Conservation (phyloP, 2,888 invertebrate species). For the Epinotia nisella region DNA sequence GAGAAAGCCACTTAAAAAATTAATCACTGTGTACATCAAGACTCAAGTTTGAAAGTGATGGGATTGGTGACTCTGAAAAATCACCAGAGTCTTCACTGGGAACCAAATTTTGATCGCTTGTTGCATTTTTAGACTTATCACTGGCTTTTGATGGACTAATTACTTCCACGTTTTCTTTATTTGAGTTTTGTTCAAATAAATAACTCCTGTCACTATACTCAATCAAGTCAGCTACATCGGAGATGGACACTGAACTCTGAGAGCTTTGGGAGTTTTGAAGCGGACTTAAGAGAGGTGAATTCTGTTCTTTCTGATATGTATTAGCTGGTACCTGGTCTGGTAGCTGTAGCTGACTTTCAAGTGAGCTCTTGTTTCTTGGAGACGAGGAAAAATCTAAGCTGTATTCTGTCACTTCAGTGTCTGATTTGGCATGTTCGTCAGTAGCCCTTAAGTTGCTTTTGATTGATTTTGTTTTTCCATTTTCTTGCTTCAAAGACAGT, state of each 20-base stretch:
- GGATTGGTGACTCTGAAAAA: constrained; percentile 75
- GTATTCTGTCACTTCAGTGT: constrained; percentile 68
- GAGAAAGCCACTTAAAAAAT: constrained; percentile 23
- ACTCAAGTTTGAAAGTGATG: constrained; percentile 78
- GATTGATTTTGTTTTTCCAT: constrained; percentile 51
- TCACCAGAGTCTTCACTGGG: constrained; percentile 75
- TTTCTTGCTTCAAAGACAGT: constrained; percentile 55
- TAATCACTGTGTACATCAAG: constrained; percentile 79
- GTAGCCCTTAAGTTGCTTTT: constrained; percentile 53
- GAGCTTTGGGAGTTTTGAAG: constrained; percentile 69
- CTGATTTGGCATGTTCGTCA: constrained; percentile 60
- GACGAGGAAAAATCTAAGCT: constrained; percentile 75
- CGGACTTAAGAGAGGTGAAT: constrained; percentile 57
- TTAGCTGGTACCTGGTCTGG: constrained; percentile 50
- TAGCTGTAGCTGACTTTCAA: constrained; percentile 49
- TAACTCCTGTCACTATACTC: constrained; percentile 68
- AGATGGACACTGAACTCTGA: constrained; percentile 75
- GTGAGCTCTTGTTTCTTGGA: constrained; percentile 55
- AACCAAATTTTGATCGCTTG: constrained; percentile 55
- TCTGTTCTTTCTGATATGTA: constrained; percentile 55
- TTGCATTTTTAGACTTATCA: constrained; percentile 46
- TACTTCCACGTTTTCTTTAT: constrained; percentile 51
- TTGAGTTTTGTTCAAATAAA: constrained; percentile 54
- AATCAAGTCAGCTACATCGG: constrained; percentile 77
- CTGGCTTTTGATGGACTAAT: constrained; percentile 28